Evolutionary conservation across 2,888 invertebrate species (phyloP).

Genomic region (Choreutis nemorana): DNA sequence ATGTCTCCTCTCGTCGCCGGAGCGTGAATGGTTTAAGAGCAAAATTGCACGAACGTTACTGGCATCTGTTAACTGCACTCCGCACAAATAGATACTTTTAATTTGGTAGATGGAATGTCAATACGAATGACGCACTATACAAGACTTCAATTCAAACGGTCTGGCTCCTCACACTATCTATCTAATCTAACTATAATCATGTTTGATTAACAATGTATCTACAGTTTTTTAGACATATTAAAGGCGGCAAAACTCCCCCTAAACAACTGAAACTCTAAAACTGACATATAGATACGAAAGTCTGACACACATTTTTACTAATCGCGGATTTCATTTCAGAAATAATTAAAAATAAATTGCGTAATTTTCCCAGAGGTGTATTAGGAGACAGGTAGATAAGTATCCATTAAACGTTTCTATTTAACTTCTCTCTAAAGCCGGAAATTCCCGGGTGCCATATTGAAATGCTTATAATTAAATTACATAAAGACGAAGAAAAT

Average conservation of each 20-base stretch:
- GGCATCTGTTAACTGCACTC: slow-evolving; percentile 59
- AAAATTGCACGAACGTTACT: slow-evolving; percentile 54
- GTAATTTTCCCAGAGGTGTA: slow-evolving; percentile 61
- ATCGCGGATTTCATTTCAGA: no score
- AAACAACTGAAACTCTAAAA: no score
- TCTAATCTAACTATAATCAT: no score
- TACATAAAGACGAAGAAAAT: slow-evolving; percentile 68
- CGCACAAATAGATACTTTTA: slow-evolving; percentile 55
- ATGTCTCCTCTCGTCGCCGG: slow-evolving; percentile 58
- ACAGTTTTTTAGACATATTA: no score
- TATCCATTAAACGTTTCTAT: slow-evolving; percentile 67
- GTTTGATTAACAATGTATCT: no score
- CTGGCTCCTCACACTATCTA: background rate
- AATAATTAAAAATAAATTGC: slow-evolving; percentile 50
- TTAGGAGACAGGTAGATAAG: slow-evolving; percentile 65
- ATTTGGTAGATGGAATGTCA: slow-evolving; percentile 58
- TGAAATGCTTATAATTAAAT: slow-evolving; percentile 68
- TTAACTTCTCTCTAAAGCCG: slow-evolving; percentile 59
- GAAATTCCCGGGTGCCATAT: slow-evolving; percentile 64
- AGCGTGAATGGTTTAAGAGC: slow-evolving; percentile 60
- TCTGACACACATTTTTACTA: no score
- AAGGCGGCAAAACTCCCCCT: no score
- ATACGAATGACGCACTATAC: slow-evolving; percentile 13
- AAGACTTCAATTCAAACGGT: slow-evolving; percentile 9
- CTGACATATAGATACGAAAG: no score